Evolutionary conservation across 30 jellyfish, hydroid and myxozoan species (phyloP).

Genomic region (Chrysaora quinquecirrha): DNA sequence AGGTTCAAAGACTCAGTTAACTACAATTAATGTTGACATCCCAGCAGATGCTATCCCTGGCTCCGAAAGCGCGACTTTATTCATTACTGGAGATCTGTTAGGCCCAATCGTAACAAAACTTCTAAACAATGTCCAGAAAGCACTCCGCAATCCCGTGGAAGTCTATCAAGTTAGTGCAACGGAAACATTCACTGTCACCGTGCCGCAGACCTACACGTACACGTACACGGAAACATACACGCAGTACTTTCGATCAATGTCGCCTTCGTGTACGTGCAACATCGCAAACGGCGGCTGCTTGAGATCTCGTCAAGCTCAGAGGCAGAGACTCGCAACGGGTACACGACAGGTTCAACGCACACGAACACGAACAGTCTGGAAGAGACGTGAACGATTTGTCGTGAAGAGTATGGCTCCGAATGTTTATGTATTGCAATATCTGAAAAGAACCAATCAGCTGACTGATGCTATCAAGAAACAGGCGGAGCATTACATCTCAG

Average conservation of each 20-base stretch:
- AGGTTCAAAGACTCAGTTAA: background rate
- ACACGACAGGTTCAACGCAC: constrained; percentile 30
- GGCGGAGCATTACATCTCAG: constrained; percentile 11
- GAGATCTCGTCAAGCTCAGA: constrained; percentile 11
- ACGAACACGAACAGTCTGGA: constrained; percentile 25
- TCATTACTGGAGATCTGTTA: constrained; percentile 29
- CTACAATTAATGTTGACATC: background rate
- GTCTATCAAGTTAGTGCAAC: constrained; percentile 32
- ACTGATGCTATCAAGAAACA: constrained; percentile 10
- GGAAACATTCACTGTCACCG: constrained; percentile 29
- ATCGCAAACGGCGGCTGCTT: constrained; percentile 23
- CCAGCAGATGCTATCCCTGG: constrained; percentile 46
- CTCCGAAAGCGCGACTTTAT: constrained; percentile 36
- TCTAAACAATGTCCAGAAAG: constrained; percentile 17
- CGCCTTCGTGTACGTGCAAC: constrained; percentile 27
- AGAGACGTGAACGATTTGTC: constrained; percentile 10
- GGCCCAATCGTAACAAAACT: constrained; percentile 40
- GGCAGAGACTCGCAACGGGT: background rate
- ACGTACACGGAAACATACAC: constrained; percentile 39
- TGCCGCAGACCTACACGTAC: constrained; percentile 24
- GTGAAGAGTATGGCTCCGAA: constrained; percentile 17
- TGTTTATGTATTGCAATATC: constrained; percentile 18
- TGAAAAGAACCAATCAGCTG: background rate
- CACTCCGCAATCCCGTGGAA: constrained; percentile 28
- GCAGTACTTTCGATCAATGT: constrained; percentile 1